Base-by-base conservation (phyloP, 2,113 vertebrate species). In the Prinia subflava region DNA sequence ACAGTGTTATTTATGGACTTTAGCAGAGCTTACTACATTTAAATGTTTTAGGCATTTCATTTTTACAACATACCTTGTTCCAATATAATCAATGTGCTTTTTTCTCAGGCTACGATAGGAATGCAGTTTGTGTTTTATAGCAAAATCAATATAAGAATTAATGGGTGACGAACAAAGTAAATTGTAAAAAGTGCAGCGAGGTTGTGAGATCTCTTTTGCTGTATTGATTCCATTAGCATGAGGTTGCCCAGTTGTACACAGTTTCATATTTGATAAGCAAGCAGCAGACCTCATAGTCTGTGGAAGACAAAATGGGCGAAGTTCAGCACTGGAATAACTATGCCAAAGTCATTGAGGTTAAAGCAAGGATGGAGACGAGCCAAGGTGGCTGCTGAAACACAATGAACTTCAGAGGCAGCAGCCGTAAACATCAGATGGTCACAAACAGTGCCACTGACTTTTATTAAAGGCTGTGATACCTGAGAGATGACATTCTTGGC, bases 91-190 rank as follows among this genome's bases (percentile, higher is more conserved):
- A 96, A 97, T 97, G 97, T 62, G 82, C 77, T 95, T 95, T 97
- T 97, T 81, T 83, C 94, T 81, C 15, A 19, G 95, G 83, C 95
- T 93, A 92, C 63, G 94, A 93, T 94, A 96, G 95, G 90, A 97
- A 95, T 94, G 92, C 90, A 12, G 27, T 96, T 96, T 94, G 92
- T 89, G 91, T 94, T 97, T 98, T 98, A 98, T 97, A 96, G 94
- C 83, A 97, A 98, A 98, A 98, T 98, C 98, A 94, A 98, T 98
- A 68, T 5, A 77, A 97, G 97, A 97, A 98, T 98, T 97, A 98
- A 98, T 98, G 97, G 96, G 93, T 94, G 94, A 93, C 83, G 75
- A 96, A 92, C 49, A 93, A 96, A 97, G 94, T 94, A 96, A 95
- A 94, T 65, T 62, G 95, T 97, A 92, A 90, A 71, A 97, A 84